These are phyloP conservation scores for Galaxea fascicularis DNA, from an alignment of 92 coral and sea anemone species.

Conservation along the genomic window DNA sequence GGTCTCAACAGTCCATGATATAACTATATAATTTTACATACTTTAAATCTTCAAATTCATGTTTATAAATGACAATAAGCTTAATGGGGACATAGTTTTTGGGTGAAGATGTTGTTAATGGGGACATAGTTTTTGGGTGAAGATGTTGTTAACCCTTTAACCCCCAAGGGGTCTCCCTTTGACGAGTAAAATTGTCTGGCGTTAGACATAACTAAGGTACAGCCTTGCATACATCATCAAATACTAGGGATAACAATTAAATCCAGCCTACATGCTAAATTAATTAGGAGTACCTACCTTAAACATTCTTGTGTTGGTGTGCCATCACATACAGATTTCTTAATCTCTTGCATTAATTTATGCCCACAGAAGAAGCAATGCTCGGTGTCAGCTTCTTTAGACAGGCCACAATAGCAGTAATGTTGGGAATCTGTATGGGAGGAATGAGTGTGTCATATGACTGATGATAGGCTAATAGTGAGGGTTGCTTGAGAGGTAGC, in stretches of 20 bases:
- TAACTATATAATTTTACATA: too few species aligned
- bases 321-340: slow-evolving; percentile 12
- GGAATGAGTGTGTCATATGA: slow-evolving; percentile 54
- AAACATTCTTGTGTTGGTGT: not conserved
- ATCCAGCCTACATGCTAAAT: not conserved
- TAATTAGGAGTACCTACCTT: not conserved
- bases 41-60: not conserved
- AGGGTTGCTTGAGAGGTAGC: slow-evolving; percentile 66
- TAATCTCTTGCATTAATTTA: slow-evolving; percentile 16
- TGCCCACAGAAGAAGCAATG: slow-evolving; percentile 6
- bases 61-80: not conserved
- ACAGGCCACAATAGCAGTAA: not conserved
- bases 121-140: too few species aligned
- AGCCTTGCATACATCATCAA: too few species aligned
- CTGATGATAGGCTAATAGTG: slow-evolving; percentile 60
- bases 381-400: not conserved
- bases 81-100: too few species aligned
- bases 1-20: not conserved
- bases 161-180: too few species aligned
- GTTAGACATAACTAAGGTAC: too few species aligned
- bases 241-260: not conserved
- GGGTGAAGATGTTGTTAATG: too few species aligned
- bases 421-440: slow-evolving; percentile 21
- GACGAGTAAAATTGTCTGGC: too few species aligned
- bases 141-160: too few species aligned